Base-by-base conservation (phyloP, 2,113 vertebrate genomes). In the Garra rufa region DNA sequence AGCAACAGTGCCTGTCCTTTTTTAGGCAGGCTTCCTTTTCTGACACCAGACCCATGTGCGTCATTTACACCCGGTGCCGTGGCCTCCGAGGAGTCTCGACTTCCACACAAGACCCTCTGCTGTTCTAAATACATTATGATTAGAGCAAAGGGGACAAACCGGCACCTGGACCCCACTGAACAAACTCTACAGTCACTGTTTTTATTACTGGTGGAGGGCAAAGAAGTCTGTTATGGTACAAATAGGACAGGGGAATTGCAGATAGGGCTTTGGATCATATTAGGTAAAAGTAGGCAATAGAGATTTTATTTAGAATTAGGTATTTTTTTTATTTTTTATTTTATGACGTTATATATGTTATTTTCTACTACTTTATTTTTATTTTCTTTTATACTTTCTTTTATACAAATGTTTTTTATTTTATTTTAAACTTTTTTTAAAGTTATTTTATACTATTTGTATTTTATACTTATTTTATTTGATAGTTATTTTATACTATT, bases 21-120 rank as follows among this genome's bases (percentile, higher is more conserved):
- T 97, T 97, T 97, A 96, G 97, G 91, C 95, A 96, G 94, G 91
- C 92, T 92, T 92, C 92, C 73, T 91, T 92, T 93, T 92, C 93
- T 95, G 94, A 95, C 95, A 92, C 87, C 88, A 90, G 90, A 81
- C 85, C 90, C 88, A 65, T 74, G 87, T 94, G 94, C 92, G 95
- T 96, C 95, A 96, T 94, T 96, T 95, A 93, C 95, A 95, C 94
- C 92, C 90, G 73, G 89, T 86, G 86, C 88, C 81, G 10, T 83
- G 52, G 83, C 90, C 92, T 89, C 91, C 3, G 4, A 90, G 89
- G 90, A 92, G 91, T 85, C 59, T 26, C 88, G 85, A 61, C 69
- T 90, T 87, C 90, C 93, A 28, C 87, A 85, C 87, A 74, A 75
- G 86, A 90, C 81, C 69, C 85, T 61, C 61, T 80, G 43, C 74